phyloP scores from a whole-genome alignment of 2,888 invertebrate species.

The Ferdinandea cuprea region DNA sequence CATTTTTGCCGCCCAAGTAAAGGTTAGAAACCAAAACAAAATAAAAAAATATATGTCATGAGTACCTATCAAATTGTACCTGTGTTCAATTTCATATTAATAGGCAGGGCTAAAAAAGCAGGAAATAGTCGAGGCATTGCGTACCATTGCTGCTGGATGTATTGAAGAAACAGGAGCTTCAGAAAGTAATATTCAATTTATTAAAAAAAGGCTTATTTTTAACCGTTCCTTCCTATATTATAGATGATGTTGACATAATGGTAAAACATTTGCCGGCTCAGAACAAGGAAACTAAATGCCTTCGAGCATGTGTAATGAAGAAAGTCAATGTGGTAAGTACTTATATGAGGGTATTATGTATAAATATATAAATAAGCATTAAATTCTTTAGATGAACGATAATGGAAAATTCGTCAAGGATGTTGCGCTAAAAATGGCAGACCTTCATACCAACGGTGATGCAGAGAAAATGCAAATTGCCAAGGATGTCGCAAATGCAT shows the following conservation, averaged over 20 bases:
- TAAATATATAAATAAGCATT: background rate
- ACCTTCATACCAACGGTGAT: constrained; percentile 76
- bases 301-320: constrained; percentile 80
- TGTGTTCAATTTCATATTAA: background rate
- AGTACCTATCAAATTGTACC: background rate
- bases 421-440: constrained; percentile 76
- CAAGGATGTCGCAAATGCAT: constrained; percentile 76
- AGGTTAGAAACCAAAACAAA: background rate
- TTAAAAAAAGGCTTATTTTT: background rate
- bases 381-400: constrained; percentile 77
- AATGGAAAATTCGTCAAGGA: constrained; percentile 79
- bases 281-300: constrained; percentile 79
- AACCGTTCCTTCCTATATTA: background rate
- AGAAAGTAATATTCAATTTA: background rate
- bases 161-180: constrained; percentile 5
- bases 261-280: constrained; percentile 77
- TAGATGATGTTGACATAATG: constrained; percentile 80
- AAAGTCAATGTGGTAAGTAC: constrained; percentile 80
- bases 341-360: background rate
- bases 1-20: background rate
- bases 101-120: background rate
- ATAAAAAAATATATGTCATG: background rate
- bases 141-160: background rate
- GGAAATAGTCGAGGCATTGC: background rate
- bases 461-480: constrained; percentile 76